Evolutionary conservation across 2,797 vertebrate genomes (phyloP), one percentile per base, ranked within the genome.

Genomic region (Zalophus californianus): DNA sequence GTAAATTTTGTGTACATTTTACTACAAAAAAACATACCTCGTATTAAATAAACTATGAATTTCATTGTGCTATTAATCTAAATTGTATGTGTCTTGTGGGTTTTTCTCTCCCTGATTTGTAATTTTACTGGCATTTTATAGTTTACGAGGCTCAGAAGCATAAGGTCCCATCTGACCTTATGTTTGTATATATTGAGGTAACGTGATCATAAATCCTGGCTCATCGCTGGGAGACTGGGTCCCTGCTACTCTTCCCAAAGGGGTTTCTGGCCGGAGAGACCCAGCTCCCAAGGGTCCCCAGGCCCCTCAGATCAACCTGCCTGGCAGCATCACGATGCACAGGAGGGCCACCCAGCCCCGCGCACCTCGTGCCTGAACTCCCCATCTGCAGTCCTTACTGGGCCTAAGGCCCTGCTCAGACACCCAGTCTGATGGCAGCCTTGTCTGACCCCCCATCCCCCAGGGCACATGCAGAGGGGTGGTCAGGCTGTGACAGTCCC

Each of bases 211-310:
- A 56, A 25, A 89, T 21, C 54, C 41, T 14, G 13, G 50, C 13
- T 21, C 12, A 0, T 77, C 52, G 0, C 85, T 0, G 9, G 60
- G 32, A 8, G 23, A 10, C 83, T 0, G 23, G 48, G n/a, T 15
- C 78, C 15, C 29, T 10, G 54, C 15, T 35, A 5, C 1, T 16
- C 48, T 35, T 60, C 44, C 29, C 35, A 4, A 7, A 9, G 23
- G 20, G 29, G n/a, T 6, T 78, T 48, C 41, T 3, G 0, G 23
- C 66, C 35, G 15, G 68, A 62, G 54, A n/a, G 9, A 21, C 48
- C 1, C 0, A 1, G 90, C 52, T 21, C 4, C 4, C 32, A 0
- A 3, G 14, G 29, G 14, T 7, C 1, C 73, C 89, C 18, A 0
- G 18, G 27, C 21, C 54, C 60, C 38, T 29, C 3, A 1, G 23